A percentile compares a stretch with the other conserved stretches of the same genome.
These are phyloP conservation scores for Sternarchorhynchus goeldii DNA, from an alignment of 2,797 vertebrate genomes.

Conservation along the genomic window DNA sequence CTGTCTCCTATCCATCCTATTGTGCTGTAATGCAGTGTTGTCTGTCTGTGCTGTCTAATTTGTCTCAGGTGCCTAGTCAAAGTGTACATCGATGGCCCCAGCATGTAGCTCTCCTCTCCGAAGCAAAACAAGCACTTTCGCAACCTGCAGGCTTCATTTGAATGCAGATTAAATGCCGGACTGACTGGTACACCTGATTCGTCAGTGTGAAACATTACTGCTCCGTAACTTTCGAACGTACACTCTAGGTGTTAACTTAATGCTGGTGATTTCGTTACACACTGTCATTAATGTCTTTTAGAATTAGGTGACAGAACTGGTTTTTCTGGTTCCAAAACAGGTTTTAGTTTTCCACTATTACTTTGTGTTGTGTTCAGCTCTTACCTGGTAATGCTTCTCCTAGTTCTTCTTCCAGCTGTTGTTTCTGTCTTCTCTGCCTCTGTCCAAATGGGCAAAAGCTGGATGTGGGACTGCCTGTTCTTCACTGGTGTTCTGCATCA, in stretches of 20 bases:
- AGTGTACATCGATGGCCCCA: background rate
- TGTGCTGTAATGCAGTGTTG: constrained; percentile 9
- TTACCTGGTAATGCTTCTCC: constrained; percentile 35
- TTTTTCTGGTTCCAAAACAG: background rate
- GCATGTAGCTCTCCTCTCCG: background rate
- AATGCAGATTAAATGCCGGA: no score
- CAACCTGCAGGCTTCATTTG: no score
- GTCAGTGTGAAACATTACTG: no score
- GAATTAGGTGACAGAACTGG: no score
- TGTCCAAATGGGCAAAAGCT: constrained; percentile 28
- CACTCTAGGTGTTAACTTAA: no score
- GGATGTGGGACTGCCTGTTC: constrained; percentile 11
- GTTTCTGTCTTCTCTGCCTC: constrained; percentile 3
- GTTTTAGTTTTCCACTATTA: background rate
- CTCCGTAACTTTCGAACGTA: no score
- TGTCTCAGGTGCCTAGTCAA: constrained; percentile 30
- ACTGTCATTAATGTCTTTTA: no score
- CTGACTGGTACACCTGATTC: no score
- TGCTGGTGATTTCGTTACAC: no score
- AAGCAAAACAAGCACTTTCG: background rate
- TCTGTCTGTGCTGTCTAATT: constrained; percentile 38
- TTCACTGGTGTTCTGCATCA: constrained; percentile 36
- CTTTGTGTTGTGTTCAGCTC: background rate
- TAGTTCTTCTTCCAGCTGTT: constrained; percentile 20
- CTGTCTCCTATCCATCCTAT: constrained; percentile 22